Base-by-base conservation (phyloP, 64 coral and sea anemone species). In the Anthopleura sola region DNA sequence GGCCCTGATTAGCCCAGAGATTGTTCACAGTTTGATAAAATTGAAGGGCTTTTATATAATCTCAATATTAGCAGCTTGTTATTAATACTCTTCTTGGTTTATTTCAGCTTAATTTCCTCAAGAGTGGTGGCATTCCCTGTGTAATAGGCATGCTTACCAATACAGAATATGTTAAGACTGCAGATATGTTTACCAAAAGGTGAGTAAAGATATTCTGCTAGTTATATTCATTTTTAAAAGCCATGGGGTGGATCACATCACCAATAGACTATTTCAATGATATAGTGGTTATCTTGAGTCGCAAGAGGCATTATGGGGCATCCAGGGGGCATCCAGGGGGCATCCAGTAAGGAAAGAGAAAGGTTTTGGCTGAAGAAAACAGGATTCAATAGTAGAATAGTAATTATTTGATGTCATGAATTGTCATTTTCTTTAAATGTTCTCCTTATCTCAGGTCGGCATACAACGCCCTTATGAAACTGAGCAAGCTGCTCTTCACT, bases 91-190 rank as follows among this genome's bases (percentile, higher is more conserved):
- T 44, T 44, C 40, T 44, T 44, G 32, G 50, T 78, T 40, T 11
- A 38, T 85, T 83, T 53, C 24, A 99, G 97, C 56, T 99, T 75
- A 69, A 91, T 82, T 99, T 99, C 80, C 86, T 99, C 19, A 99
- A 85, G 83, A 90, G 97, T 90, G 97, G 97, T 24, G 97, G 97
- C 48, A 94, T 99, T 51, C 87, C 87, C 24, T 99, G 97, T 85
- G 49, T 88, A 5, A 89, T 99, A 2, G 95, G 90, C 75, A 94
- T 99, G 86, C 83, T 99, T n/a, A 99, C 93, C 36, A 94, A 88
- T 60, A 92, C 82, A 64, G 93, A 95, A 48, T 99, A 94, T 83
- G 38, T 99, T 49, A 88, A 95, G 82, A 47, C 69, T 85, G 92
- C 97, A 50, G 97, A 99, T 68, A 76, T 89, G 4, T 55, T 89